Conservation (phyloP, 2,888 invertebrate genomes). For the Pecten maximus region DNA sequence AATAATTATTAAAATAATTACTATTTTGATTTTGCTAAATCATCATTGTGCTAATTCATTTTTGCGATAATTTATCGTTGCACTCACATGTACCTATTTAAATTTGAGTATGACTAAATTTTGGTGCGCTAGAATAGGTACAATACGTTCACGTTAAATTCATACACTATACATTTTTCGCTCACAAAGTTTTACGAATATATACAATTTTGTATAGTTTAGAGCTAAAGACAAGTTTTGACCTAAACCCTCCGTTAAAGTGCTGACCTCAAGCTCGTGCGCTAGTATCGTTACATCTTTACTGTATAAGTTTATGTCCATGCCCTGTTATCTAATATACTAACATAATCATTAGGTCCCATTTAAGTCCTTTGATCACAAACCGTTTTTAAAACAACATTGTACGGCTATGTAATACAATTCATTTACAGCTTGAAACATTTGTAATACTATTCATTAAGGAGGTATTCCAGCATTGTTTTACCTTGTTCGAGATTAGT, state of each 20-base stretch:
- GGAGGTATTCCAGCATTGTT: background rate
- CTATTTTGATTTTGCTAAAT: too few species aligned
- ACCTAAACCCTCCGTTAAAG: background rate
- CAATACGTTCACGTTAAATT: too few species aligned
- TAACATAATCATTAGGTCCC: slow-evolving; percentile 9
- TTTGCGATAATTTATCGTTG: too few species aligned
- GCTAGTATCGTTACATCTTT: background rate
- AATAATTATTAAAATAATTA: too few species aligned
- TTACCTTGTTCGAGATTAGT: background rate
- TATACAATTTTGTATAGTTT: background rate
- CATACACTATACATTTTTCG: too few species aligned
- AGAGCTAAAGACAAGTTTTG: background rate
- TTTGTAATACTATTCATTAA: background rate
- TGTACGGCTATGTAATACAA: background rate
- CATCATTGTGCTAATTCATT: too few species aligned
- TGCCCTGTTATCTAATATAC: slow-evolving; percentile 19
- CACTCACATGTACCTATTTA: too few species aligned
- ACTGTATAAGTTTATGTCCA: background rate
- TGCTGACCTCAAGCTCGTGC: background rate
- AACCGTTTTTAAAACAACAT: background rate
- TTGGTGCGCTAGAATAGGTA: too few species aligned
- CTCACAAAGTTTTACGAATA: too few species aligned
- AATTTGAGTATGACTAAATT: too few species aligned
- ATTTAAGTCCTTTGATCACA: background rate
- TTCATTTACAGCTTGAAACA: background rate